Conservation (phyloP, 2,888 invertebrate genomes). For the Drosophila pegasa region DNA sequence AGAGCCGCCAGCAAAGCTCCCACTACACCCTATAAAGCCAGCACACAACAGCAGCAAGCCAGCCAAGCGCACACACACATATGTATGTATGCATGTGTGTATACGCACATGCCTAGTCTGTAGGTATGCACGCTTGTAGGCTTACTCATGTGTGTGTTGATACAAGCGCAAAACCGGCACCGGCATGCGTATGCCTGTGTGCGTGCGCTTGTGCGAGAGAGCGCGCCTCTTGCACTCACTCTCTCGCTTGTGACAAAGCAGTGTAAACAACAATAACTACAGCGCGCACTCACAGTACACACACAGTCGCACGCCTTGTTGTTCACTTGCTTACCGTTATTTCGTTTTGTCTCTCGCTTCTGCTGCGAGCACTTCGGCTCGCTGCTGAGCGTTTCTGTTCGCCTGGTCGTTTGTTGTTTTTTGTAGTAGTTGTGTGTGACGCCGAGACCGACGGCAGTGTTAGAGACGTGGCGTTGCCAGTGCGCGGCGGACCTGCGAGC, state of each 20-base stretch:
- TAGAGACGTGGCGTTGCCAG: background rate
- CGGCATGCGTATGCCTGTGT: constrained; percentile 18
- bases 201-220: background rate
- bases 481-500: background rate
- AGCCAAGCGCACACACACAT: background rate
- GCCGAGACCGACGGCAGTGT: constrained; percentile 31
- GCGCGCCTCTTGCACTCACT: constrained; percentile 27
- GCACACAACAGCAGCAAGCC: background rate
- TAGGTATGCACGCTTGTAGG: constrained; percentile 1
- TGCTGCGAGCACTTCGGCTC: too few species aligned
- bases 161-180: constrained; percentile 4
- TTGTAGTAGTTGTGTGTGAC: constrained; percentile 65
- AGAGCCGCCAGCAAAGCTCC: constrained; percentile 20
- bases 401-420: constrained; percentile 62
- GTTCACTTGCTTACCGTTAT: constrained; percentile 50
- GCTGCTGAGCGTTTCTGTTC: constrained; percentile 50
- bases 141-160: background rate
- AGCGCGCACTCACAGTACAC: background rate
- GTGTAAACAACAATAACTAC: constrained; percentile 26
- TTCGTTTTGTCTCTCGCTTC: constrained; percentile 26
- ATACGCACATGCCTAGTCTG: background rate
- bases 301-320: constrained; percentile 17
- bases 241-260: constrained; percentile 16
- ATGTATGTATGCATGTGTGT: background rate
- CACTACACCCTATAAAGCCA: background rate